These are phyloP conservation scores for Ceratina calcarata DNA, from an alignment of 1,140 invertebrate species.

Conservation along the genomic window DNA sequence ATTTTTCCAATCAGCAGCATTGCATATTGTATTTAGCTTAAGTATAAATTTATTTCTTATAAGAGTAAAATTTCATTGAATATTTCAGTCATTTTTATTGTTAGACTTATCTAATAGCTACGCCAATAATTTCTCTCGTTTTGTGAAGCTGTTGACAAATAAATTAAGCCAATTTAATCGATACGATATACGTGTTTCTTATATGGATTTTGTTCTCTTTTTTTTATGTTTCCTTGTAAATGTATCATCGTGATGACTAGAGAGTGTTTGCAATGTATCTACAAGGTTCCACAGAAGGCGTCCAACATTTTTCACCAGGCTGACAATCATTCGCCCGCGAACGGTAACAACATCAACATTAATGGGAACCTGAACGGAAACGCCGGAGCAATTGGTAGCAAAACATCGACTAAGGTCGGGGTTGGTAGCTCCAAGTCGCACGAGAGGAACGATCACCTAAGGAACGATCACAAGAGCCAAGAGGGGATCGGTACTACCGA, in stretches of 20 bases:
- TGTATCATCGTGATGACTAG: slow-evolving; percentile 20
- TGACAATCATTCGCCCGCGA: slow-evolving; percentile 58
- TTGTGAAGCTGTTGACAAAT: too few relatives aligned
- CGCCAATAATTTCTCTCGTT: too few relatives aligned
- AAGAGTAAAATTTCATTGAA: too few relatives aligned
- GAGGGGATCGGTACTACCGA: slow-evolving; percentile 60
- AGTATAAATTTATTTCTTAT: too few relatives aligned
- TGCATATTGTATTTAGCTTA: too few relatives aligned
- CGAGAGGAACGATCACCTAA: slow-evolving; percentile 61
- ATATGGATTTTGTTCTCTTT: too few relatives aligned
- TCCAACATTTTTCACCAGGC: slow-evolving; percentile 44
- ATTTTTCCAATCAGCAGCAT: background rate
- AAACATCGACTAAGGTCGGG: slow-evolving; percentile 60
- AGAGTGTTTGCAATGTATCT: slow-evolving; percentile 15
- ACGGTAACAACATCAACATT: slow-evolving; percentile 70
- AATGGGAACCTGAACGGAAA: slow-evolving; percentile 69
- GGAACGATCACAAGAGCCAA: slow-evolving; percentile 63
- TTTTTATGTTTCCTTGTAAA: slow-evolving; percentile 3
- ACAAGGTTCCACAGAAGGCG: slow-evolving; percentile 26
- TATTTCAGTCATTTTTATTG: too few relatives aligned
- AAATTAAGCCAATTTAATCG: too few relatives aligned
- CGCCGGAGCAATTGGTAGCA: slow-evolving; percentile 59
- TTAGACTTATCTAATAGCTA: too few relatives aligned
- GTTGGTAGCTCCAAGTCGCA: slow-evolving; percentile 58
- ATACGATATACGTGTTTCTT: too few relatives aligned